Conservation (phyloP, 2,113 vertebrate genomes). For the Odocoileus hemionus region DNA sequence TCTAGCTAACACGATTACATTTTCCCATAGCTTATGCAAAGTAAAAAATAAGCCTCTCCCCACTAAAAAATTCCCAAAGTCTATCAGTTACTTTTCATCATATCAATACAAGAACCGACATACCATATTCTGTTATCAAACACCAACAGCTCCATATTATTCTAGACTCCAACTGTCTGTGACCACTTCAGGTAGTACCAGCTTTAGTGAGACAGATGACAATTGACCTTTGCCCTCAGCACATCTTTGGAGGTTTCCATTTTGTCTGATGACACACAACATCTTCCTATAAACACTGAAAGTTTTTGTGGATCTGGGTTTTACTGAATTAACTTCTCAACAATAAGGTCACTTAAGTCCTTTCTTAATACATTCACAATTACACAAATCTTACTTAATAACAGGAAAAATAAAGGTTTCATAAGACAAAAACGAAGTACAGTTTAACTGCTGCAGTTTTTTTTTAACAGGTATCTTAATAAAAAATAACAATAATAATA, state of each 20-base stretch:
- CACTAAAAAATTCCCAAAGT: not conserved
- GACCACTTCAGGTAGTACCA: not conserved
- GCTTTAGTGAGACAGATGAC: not conserved
- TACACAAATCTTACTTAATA: not conserved
- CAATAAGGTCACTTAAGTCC: not conserved
- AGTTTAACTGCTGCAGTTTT: not conserved
- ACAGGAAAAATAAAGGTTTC: not conserved
- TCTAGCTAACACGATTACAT: not conserved
- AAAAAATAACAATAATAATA: not conserved
- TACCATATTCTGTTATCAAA: not conserved
- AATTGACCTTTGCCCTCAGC: not conserved
- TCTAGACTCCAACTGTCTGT: not conserved
- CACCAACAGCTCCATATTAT: not conserved
- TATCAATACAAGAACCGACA: not conserved
- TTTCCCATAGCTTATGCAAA: not conserved
- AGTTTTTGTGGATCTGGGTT: not conserved
- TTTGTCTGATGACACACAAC: not conserved
- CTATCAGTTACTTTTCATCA: not conserved
- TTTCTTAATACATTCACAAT: not conserved
- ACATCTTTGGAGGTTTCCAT: not conserved
- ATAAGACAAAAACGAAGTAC: not conserved
- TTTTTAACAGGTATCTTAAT: not conserved
- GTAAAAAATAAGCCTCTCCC: not conserved
- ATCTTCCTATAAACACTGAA: not conserved
- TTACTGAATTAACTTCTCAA: not conserved